Percentiles rank a stretch among this genome's conserved stretches.
Evolutionary conservation across 2,113 vertebrate species (phyloP).

Genomic region (Todiramphus saurophagus): DNA sequence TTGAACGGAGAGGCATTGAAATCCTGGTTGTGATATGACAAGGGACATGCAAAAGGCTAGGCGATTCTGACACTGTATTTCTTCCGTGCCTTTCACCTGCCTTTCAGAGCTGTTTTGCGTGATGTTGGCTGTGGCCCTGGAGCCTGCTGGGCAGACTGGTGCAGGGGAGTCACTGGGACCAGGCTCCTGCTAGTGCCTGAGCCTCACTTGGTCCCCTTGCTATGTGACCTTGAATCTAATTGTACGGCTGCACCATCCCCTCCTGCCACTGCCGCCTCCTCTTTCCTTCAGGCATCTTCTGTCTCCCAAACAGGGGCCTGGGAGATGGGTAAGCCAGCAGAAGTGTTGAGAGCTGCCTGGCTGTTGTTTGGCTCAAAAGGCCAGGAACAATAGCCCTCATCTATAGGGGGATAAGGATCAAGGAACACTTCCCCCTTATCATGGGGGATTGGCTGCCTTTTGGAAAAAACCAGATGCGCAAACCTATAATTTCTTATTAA

Average conservation of each 20-base stretch:
- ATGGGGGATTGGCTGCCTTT: neutral
- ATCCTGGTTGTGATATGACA: neutral
- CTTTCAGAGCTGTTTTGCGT: neutral
- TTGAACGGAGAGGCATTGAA: neutral
- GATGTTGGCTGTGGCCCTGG: neutral
- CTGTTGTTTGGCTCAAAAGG: neutral
- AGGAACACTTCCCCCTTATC: neutral
- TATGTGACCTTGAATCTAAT: neutral
- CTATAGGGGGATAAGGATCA: neutral
- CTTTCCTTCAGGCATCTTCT: rapidly evolving
- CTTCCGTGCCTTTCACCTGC: neutral
- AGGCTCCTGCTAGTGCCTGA: neutral
- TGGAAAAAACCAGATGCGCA: neutral
- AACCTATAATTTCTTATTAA: slow-evolving; percentile 43
- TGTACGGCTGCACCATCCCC: neutral
- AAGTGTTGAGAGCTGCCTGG: neutral
- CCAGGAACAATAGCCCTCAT: neutral
- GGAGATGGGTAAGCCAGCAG: neutral
- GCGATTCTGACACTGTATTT: neutral
- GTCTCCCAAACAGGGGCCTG: neutral
- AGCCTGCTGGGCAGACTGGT: neutral
- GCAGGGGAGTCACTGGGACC: rapidly evolving
- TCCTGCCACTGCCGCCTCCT: neutral
- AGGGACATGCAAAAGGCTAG: rapidly evolving
- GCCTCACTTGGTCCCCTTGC: neutral